Percentiles rank a stretch among this genome's conserved stretches.
phyloP scores from a whole-genome alignment of 2,888 invertebrate genomes.

The Craniophora ligustri region DNA sequence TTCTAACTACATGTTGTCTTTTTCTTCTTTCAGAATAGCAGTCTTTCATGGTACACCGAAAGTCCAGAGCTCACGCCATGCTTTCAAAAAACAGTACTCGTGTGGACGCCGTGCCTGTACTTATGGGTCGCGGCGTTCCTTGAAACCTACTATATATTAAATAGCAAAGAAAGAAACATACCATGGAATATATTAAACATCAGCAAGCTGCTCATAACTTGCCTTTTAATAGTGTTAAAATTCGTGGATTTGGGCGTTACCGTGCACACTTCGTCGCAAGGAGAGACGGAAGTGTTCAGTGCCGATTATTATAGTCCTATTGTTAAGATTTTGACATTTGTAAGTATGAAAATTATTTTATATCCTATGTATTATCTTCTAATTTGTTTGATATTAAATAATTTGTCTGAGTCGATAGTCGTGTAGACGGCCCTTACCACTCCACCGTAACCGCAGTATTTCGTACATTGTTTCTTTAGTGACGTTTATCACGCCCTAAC shows the following conservation, averaged over 20 bases:
- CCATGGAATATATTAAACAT: slow-evolving; percentile 93
- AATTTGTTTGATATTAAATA: not conserved
- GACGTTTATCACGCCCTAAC: not conserved
- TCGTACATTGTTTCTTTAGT: too few relatives aligned
- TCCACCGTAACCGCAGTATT: too few relatives aligned
- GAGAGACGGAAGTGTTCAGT: slow-evolving; percentile 86
- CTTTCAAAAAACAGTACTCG: slow-evolving; percentile 96
- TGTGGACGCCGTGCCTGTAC: slow-evolving; percentile 96
- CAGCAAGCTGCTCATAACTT: slow-evolving; percentile 91
- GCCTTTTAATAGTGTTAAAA: slow-evolving; percentile 90
- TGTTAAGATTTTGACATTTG: slow-evolving; percentile 93
- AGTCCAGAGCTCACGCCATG: slow-evolving; percentile 96
- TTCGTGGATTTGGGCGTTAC: slow-evolving; percentile 91
- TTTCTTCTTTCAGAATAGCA: slow-evolving; percentile 90
- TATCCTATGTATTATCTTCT: too few relatives aligned
- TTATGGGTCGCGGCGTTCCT: slow-evolving; percentile 93
- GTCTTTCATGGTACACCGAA: slow-evolving; percentile 93
- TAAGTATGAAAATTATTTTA: slow-evolving; percentile 87
- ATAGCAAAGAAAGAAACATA: slow-evolving; percentile 93
- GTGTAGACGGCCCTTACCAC: not conserved
- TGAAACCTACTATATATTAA: slow-evolving; percentile 92
- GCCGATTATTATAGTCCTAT: slow-evolving; percentile 94
- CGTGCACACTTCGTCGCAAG: slow-evolving; percentile 86
- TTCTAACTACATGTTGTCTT: slow-evolving; percentile 12
- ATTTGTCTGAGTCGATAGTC: not conserved